phyloP scores from a whole-genome alignment of 37 sponge, comb jelly and placozoan genomes.

The Aplysina aerophoba region DNA sequence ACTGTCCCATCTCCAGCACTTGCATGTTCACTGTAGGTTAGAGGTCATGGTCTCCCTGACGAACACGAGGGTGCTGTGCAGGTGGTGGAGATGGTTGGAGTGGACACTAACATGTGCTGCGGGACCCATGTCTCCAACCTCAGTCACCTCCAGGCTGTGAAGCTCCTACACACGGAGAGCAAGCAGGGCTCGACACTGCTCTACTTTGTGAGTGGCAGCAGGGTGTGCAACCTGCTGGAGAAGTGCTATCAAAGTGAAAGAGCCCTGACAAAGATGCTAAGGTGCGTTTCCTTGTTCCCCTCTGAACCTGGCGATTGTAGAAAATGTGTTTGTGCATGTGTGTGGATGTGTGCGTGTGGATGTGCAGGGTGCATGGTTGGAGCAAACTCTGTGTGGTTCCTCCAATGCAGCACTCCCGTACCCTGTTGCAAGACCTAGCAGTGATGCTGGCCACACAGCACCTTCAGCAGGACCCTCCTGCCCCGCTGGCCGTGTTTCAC shows the following conservation, averaged over 20 bases:
- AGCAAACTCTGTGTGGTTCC: too few species aligned
- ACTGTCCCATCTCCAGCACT: too few species aligned
- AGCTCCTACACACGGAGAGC: conserved; percentile 84
- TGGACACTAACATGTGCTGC: conserved; percentile 98
- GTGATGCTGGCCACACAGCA: too few species aligned
- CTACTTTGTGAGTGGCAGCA: conserved; percentile 83
- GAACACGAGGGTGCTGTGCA: conserved; percentile 87
- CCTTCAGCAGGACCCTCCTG: too few species aligned
- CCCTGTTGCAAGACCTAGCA: too few species aligned
- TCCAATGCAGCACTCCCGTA: too few species aligned
- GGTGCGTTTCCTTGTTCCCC: conserved; percentile 56
- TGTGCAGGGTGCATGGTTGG: too few species aligned
- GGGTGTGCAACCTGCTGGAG: conserved; percentile 63
- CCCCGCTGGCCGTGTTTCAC: too few species aligned
- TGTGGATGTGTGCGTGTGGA: too few species aligned
- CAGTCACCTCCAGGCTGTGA: conserved; percentile 82
- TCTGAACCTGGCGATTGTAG: too few species aligned
- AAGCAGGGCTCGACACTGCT: conserved; percentile 81
- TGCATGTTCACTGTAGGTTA: too few species aligned
- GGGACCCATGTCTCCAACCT: conserved; percentile 94
- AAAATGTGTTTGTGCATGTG: too few species aligned
- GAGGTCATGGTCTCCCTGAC: conserved; percentile 91
- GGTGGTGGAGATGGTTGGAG: conserved; percentile 92
- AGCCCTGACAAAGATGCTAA: conserved; percentile 78
- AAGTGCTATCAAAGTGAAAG: conserved; percentile 59